Evolutionary conservation across 2,888 invertebrate genomes (phyloP).

Genomic region (Drosophila fulvimacula): DNA sequence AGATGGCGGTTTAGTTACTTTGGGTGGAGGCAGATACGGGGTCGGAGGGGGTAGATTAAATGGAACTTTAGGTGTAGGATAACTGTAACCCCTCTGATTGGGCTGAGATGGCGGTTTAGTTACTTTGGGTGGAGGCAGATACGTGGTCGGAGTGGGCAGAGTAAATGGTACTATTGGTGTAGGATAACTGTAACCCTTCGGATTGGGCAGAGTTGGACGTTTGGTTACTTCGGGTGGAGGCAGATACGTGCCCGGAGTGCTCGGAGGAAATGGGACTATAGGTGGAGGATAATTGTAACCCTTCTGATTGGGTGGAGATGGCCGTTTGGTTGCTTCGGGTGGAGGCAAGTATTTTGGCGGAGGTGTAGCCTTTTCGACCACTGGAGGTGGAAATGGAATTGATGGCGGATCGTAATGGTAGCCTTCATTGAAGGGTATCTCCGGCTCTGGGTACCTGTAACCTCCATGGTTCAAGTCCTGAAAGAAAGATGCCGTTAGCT

Average conservation of each 20-base stretch:
- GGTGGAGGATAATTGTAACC: slow-evolving; percentile 65
- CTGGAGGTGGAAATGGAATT: slow-evolving; percentile 47
- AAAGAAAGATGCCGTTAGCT: background rate
- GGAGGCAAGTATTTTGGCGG: slow-evolving; percentile 45
- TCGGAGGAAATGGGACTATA: no score
- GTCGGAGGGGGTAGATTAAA: no score
- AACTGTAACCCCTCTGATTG: slow-evolving; percentile 51
- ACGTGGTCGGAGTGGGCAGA: no score
- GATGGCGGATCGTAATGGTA: slow-evolving; percentile 57
- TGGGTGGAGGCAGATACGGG: no score
- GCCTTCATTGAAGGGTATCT: slow-evolving; percentile 64
- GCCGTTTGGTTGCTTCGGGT: slow-evolving; percentile 24
- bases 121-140: slow-evolving; percentile 41
- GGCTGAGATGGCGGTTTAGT: slow-evolving; percentile 39
- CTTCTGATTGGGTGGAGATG: slow-evolving; percentile 38
- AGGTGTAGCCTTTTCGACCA: background rate
- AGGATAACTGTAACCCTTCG: no score
- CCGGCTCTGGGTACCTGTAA: slow-evolving; percentile 71
- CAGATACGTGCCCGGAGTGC: no score
- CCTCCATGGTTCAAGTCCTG: slow-evolving; percentile 55
- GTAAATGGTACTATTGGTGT: no score
- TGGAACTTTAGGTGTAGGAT: slow-evolving; percentile 61
- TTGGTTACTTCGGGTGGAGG: no score
- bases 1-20: no score
- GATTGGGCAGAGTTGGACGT: no score